Evolutionary conservation across 2,797 vertebrate genomes (phyloP), one percentile per base, ranked within the genome.

Genomic region (Taeniopygia guttata): DNA sequence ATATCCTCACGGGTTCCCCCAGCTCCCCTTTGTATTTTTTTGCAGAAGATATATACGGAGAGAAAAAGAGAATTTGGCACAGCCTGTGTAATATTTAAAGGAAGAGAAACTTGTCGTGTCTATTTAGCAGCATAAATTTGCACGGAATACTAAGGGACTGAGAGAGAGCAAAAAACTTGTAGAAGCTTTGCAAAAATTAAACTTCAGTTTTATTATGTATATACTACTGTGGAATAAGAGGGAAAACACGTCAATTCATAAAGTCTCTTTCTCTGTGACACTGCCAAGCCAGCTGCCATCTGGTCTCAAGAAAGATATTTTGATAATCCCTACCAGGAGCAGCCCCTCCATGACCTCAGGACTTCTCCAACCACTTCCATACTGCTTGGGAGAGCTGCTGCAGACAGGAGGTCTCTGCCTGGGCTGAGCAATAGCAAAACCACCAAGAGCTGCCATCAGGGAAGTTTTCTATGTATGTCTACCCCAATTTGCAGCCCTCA

Each of bases 11-110:
- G 43, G 16, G 27, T 15, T 54, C 11, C 32, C 9, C 30, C 4
- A 8, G 3, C 3, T 5, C 2, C 3, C 2, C 11, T 29, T 38
- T 7, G 21, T 0, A 10, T 29, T 76, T 64, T n/a, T 51, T 48
- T 56, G 27, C 54, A 49, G 21, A 7, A 79, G 59, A 64, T 10
- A 23, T 6, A 46, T 2, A 19, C 2, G 67, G 19, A 54, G 7
- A 48, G 9, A 34, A 34, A 64, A 32, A 77, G 5, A 88, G 8
- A 32, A 66, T 48, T 45, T 78, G 25, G 30, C 27, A 60, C 18
- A 60, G 34, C 1, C 2, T 2, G 3, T 13, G 8, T 11, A 74
- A 29, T 7, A 17, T 10, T 51, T 30, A 51, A 58, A 64, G 30
- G 14, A 76, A 56, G 4, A 62, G 17, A 51, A 86, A 32, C 5